Evolutionary conservation across 2,113 vertebrate species (phyloP), one percentile per base, ranked within the genome.

Genomic region (Lepus americanus): DNA sequence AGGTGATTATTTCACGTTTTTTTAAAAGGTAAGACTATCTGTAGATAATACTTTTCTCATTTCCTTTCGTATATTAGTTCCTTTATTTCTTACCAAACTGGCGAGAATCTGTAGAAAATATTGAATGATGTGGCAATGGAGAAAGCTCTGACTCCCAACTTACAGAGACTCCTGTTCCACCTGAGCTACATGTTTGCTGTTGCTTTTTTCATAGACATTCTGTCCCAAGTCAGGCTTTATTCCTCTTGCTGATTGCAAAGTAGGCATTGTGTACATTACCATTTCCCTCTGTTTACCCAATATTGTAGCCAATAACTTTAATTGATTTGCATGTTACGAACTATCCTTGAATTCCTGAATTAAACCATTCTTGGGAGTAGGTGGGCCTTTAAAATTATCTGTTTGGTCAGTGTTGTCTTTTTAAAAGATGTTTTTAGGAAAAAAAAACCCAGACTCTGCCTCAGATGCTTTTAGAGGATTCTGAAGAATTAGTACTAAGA

Each of bases 261-360:
- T 51, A 51, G n/a, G 14, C n/a, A 25, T 9, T 85, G 39, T 36
- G 70, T 36, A 69, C 64, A 66, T 61, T 49, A 69, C 79, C 44
- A 55, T 4, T 88, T 95, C n/a, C 81, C 22, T 78, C 69, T 82
- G 63, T 81, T 76, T 89, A 66, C 27, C 13, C 74, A 49, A 73
- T 14, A 85, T 69, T 72, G n/a, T 20, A 80, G 39, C 80, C 64
- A 73, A 73, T 49, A 49, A 49, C 4, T 25, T 44, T 13, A 70
- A 31, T n/a, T 77, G 31, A 66, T 36, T 90, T 85, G 8, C 14
- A n/a, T 44, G 36, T 55, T 70, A 29, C 74, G 14, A 89, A 66
- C 9, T 39, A 61, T 79, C 16, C 5, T 67, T 59, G 20, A 33
- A 67, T 84, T 89, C 14, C 66, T 74, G 23, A 92, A 84, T 74